These are phyloP conservation scores for Chiridota heheva DNA, from an alignment of 35 echinoderm and acorn worm genomes.

Conservation along the genomic window DNA sequence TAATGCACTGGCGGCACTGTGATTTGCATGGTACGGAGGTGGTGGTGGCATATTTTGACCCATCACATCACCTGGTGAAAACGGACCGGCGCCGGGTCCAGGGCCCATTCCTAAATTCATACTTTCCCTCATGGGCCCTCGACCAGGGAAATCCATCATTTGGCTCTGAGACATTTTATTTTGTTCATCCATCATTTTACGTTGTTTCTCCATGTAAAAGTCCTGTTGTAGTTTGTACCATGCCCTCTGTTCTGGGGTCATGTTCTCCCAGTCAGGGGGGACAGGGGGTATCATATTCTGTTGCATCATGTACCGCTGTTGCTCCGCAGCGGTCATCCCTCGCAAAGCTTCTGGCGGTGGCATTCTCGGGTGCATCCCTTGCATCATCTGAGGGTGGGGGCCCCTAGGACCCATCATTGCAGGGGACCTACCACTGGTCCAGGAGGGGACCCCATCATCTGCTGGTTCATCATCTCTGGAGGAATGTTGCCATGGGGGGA, in stretches of 20 bases:
- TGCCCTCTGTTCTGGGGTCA: constrained; percentile 79
- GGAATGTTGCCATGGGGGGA: constrained; percentile 73
- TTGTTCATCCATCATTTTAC: constrained; percentile 78
- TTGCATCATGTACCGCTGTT: constrained; percentile 73
- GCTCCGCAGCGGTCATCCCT: constrained; percentile 62
- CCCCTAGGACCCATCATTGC: constrained; percentile 33
- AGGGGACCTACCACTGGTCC: constrained; percentile 69
- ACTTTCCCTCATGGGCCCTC: constrained; percentile 26
- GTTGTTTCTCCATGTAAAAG: constrained; percentile 80
- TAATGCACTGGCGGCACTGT: constrained; percentile 46
- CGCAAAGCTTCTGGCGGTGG: constrained; percentile 59
- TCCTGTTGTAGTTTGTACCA: constrained; percentile 98
- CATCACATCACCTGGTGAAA: constrained; percentile 40
- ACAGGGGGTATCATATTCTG: constrained; percentile 63
- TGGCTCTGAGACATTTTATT: constrained; percentile 64
- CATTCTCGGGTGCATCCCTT: constrained; percentile 72
- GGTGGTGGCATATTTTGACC: constrained; percentile 70
- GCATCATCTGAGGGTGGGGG: constrained; percentile 30
- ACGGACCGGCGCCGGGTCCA: constrained; percentile 58
- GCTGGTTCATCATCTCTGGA: constrained; percentile 57
- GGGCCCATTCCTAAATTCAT: too few species aligned
- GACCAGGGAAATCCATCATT: constrained; percentile 55
- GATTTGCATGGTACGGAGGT: constrained; percentile 51
- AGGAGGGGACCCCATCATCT: constrained; percentile 63
- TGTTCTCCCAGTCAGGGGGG: constrained; percentile 84